These are phyloP conservation scores for Passer domesticus DNA, from an alignment of 2,113 vertebrate genomes.

Conservation along the genomic window DNA sequence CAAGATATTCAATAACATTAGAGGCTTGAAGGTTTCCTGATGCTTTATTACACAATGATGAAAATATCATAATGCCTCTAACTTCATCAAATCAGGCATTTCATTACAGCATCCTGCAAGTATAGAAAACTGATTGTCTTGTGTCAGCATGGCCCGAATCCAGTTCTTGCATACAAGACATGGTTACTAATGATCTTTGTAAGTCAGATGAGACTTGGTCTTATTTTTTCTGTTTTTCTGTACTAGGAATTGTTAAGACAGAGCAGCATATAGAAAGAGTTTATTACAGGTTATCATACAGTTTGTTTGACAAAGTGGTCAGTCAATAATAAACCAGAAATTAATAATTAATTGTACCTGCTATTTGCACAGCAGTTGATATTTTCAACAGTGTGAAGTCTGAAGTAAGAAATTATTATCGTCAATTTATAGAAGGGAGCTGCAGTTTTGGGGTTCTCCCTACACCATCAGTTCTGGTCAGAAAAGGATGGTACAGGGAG, in stretches of 20 bases:
- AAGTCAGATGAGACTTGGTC: conserved; percentile 27
- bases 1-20: not conserved
- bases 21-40: conserved; percentile 38
- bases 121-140: conserved; percentile 24
- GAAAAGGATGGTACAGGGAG: not conserved
- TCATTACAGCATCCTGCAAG: conserved; percentile 3
- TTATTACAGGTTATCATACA: conserved; percentile 28
- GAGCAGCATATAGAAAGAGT: conserved; percentile 9
- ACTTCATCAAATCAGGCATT: conserved; percentile 46
- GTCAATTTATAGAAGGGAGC: not conserved
- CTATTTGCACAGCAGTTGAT: not conserved
- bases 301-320: conserved; percentile 15
- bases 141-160: conserved; percentile 14
- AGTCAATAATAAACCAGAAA: conserved; percentile 24
- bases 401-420: not conserved
- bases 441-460: not conserved
- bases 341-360: not conserved
- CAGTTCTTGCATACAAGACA: conserved; percentile 22
- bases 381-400: not conserved
- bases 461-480: not conserved
- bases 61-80: conserved; percentile 35
- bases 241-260: conserved; percentile 17
- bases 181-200: conserved; percentile 32
- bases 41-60: conserved; percentile 30
- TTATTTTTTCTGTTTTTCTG: conserved; percentile 19